Percentiles rank a stretch among this genome's conserved stretches.
Evolutionary conservation across 1,140 invertebrate species (phyloP).

Genomic region (Reticulitermes speratus): DNA sequence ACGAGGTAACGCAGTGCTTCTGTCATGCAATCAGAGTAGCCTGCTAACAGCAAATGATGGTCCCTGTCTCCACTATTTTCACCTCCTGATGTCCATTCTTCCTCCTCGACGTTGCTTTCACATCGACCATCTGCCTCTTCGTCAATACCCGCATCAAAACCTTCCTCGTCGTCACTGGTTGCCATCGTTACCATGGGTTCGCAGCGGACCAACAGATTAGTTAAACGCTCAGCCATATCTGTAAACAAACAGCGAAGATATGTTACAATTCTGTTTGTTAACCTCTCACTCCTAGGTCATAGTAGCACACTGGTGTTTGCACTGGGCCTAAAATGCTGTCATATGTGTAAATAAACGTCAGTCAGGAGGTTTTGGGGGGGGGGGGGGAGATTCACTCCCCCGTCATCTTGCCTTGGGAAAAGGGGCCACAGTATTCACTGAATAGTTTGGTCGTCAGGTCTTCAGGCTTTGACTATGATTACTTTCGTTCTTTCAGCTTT

Average conservation of each 20-base stretch:
- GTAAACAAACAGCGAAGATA: not conserved
- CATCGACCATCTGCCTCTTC: not conserved
- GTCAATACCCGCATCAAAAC: not conserved
- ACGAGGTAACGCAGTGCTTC: conserved; percentile 48
- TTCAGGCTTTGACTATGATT: no score
- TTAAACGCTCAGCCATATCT: conserved; percentile 27
- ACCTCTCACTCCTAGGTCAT: no score
- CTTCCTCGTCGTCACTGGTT: not conserved
- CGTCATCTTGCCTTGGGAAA: no score
- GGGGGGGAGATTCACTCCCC: no score
- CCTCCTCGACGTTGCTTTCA: not conserved
- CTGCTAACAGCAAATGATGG: conserved; percentile 42
- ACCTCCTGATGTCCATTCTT: not conserved
- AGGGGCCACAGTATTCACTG: no score
- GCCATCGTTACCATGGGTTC: not conserved
- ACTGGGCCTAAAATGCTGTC: no score
- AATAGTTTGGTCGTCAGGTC: no score
- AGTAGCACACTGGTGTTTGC: no score
- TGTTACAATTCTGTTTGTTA: no score
- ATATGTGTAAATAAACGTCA: no score
- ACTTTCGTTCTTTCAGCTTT: no score
- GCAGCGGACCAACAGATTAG: conserved; percentile 21
- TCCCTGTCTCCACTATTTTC: conserved; percentile 36
- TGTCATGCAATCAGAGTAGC: conserved; percentile 48
- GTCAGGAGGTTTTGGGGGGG: no score